These are phyloP conservation scores for Phrixothrix hirtus DNA, from an alignment of 2,888 invertebrate species.

Conservation along the genomic window DNA sequence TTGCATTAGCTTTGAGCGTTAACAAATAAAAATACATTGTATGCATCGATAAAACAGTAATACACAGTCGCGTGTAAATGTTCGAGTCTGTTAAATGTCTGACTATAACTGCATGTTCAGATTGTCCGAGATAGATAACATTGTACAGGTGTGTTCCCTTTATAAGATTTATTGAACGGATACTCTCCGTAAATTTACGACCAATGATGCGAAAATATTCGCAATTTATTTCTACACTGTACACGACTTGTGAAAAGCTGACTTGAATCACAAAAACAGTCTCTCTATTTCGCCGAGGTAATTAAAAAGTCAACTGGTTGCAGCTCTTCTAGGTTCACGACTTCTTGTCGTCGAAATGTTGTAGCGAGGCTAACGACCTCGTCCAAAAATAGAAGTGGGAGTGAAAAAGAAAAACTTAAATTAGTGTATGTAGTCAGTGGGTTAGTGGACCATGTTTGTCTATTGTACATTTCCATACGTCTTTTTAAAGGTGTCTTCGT, in stretches of 20 bases:
- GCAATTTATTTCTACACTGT: conserved; percentile 14
- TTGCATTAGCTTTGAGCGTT: not conserved
- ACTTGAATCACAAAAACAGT: not conserved
- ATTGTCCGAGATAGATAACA: conserved; percentile 33
- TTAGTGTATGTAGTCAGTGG: conserved; percentile 38
- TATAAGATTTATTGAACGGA: conserved; percentile 32
- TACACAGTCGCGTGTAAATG: conserved; percentile 26
- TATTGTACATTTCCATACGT: conserved; percentile 38
- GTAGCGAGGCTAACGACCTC: conserved; percentile 30
- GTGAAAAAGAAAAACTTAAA: conserved; percentile 37
- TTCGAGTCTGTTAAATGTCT: conserved; percentile 24
- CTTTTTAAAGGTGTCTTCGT: conserved; percentile 32
- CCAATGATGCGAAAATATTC: conserved; percentile 23
- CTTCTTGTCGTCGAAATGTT: conserved; percentile 29
- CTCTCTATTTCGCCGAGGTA: no score
- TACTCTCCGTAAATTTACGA: conserved; percentile 30
- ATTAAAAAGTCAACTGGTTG: no score
- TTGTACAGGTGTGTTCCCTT: conserved; percentile 31
- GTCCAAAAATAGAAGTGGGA: conserved; percentile 35
- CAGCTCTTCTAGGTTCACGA: conserved; percentile 5
- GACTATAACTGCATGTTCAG: conserved; percentile 30
- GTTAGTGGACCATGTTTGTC: conserved; percentile 38
- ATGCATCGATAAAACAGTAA: conserved; percentile 22
- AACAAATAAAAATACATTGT: no score
- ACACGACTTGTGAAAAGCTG: conserved; percentile 2